Evolutionary conservation across 1,140 invertebrate genomes (phyloP), one percentile per base, ranked within the genome.

Genomic region (Charaxes varanes): DNA sequence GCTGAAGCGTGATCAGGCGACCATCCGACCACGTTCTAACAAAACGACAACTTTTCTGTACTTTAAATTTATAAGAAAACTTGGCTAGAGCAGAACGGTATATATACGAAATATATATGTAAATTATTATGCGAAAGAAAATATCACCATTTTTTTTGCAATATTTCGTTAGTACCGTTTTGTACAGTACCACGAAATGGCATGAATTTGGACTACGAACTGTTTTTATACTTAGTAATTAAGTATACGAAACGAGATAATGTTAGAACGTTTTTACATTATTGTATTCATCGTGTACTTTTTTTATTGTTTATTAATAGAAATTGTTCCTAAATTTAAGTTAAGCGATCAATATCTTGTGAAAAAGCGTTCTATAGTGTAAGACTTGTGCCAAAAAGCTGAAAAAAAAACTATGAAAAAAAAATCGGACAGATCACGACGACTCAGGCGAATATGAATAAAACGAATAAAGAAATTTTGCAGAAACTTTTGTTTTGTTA

Each of bases 351-450:
- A 17, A 28, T 44, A 44, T 44, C 24, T 17, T 43, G 34, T 44
- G 27, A 12, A 37, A 45, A 45, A 55, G 40, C 43, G 51, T 50
- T 53, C 50, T 58, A 50, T 40, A 41, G 31, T 30, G 28, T 32
- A 33, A 31, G 52, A 51, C 62, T 60, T 58, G 59, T 55, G 37
- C 37, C 21, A 45, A 57, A 59, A 60, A 57, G 63, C 47, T 41
- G 17, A 40, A 32, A 51, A 60, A 70, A 74, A 72, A 70, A 47
- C 44, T 27, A 22, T 16, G n/a, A n/a, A 6, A 47, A 45, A 45
- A 45, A 45, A 37, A 52, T 55, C 26, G 40, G 54, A 55, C 32
- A 21, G 73, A 74, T 57, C 59, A 54, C 62, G 48, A 72, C 66
- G 68, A 74, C 70, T 42, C 44, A 31, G 58, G 68, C 68, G 21